These are phyloP conservation scores for Teleogryllus occipitalis DNA, from an alignment of 1,140 invertebrate genomes.

Conservation along the genomic window DNA sequence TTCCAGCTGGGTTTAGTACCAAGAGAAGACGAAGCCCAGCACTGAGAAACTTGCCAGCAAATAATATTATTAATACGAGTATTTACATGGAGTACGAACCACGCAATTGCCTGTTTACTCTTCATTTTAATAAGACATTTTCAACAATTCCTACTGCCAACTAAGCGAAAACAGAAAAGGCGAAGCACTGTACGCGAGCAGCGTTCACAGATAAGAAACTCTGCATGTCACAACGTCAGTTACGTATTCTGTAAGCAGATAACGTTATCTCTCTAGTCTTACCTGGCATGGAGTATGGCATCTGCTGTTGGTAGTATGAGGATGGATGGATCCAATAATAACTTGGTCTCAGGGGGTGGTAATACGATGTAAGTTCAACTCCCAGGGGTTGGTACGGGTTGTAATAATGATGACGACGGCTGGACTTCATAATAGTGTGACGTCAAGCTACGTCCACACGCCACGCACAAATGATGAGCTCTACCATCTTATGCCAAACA, in stretches of 20 bases:
- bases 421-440: constrained; percentile 23
- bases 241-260: background rate
- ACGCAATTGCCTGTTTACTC: no score
- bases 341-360: constrained; percentile 15
- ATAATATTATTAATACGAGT: no score
- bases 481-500: background rate
- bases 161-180: no score
- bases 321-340: constrained; percentile 20
- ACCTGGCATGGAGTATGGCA: constrained; percentile 21
- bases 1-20: no score
- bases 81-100: no score
- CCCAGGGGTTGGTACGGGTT: constrained; percentile 20
- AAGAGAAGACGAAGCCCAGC: no score
- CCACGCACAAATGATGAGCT: constrained; percentile 14
- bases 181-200: no score
- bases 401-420: constrained; percentile 19
- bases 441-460: constrained; percentile 17
- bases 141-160: no score
- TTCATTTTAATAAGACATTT: no score
- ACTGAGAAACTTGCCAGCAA: no score
- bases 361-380: constrained; percentile 16
- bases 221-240: no score
- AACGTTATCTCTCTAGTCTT: background rate
- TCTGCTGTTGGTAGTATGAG: constrained; percentile 18
- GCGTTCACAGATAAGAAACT: no score